Percentiles rank a stretch among this genome's conserved stretches.
Conservation (phyloP, 2,113 vertebrate species). For the Platichthys flesus region DNA sequence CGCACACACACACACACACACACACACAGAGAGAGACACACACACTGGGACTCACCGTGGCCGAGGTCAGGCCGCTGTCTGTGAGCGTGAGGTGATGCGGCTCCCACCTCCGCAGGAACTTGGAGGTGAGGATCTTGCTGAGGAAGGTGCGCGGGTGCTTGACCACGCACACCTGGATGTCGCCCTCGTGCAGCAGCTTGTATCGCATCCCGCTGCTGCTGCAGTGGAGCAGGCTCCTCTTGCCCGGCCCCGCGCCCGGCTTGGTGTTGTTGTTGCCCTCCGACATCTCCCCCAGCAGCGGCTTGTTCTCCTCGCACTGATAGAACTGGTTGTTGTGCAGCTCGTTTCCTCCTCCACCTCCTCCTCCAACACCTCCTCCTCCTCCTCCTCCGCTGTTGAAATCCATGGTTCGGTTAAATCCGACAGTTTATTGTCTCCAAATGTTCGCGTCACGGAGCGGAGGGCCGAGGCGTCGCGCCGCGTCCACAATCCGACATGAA, state of each 20-base stretch:
- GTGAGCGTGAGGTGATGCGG: constrained; percentile 95
- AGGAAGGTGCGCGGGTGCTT: constrained; percentile 97
- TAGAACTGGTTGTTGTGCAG: constrained; percentile 86
- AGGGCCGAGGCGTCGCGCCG: constrained; percentile 6
- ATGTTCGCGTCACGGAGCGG: constrained; percentile 10
- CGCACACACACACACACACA: background rate
- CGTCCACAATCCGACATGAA: constrained; percentile 48
- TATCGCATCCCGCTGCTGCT: constrained; percentile 92
- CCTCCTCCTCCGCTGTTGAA: constrained; percentile 84
- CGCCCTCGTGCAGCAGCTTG: constrained; percentile 97
- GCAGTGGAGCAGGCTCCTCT: constrained; percentile 88
- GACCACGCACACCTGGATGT: constrained; percentile 98
- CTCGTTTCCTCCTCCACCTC: constrained; percentile 85
- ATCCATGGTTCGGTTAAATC: constrained; percentile 84
- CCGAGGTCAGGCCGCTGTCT: constrained; percentile 93
- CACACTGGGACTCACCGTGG: constrained; percentile 87
- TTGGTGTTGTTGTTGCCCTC: constrained; percentile 86
- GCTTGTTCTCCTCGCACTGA: constrained; percentile 93
- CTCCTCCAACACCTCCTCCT: background rate
- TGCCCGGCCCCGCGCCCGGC: constrained; percentile 89
- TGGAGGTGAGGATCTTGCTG: constrained; percentile 98
- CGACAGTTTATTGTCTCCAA: constrained; percentile 42
- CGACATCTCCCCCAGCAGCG: constrained; percentile 92
- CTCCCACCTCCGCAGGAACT: constrained; percentile 96
- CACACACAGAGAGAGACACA: background rate